Conservation (phyloP, 2,888 invertebrate species). For the Ormyrus nitidulus region DNA sequence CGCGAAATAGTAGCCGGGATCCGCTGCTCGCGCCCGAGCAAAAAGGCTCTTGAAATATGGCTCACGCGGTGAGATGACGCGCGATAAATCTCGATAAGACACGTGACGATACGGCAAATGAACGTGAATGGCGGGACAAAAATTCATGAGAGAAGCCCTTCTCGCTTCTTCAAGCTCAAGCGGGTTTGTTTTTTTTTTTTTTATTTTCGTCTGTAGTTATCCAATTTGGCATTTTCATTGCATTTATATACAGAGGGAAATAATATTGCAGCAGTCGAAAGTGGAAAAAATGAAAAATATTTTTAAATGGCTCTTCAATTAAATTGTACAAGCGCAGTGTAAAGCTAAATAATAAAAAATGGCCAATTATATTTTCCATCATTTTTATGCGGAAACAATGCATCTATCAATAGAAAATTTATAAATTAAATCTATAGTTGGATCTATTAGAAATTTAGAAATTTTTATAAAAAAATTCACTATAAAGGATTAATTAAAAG, state of each 20-base stretch:
- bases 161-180: slow-evolving; percentile 2
- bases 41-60: slow-evolving; percentile 54
- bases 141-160: slow-evolving; percentile 47
- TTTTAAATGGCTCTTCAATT: too few species aligned
- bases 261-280: background rate
- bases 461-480: too few species aligned
- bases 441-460: too few species aligned
- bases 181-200: slow-evolving; percentile 13
- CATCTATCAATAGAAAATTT: too few species aligned
- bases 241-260: slow-evolving; percentile 7
- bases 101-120: slow-evolving; percentile 56
- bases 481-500: too few species aligned
- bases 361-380: too few species aligned
- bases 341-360: too few species aligned
- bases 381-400: too few species aligned
- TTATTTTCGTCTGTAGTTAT: slow-evolving; percentile 34
- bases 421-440: too few species aligned
- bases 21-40: slow-evolving; percentile 18
- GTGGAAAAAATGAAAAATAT: background rate
- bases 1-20: slow-evolving; percentile 52
- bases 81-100: slow-evolving; percentile 57
- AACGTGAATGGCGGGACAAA: slow-evolving; percentile 44
- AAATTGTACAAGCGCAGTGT: too few species aligned
- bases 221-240: slow-evolving; percentile 23
- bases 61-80: slow-evolving; percentile 42